Conservation (phyloP, 2,797 vertebrate species). For the Cossypha caffra region DNA sequence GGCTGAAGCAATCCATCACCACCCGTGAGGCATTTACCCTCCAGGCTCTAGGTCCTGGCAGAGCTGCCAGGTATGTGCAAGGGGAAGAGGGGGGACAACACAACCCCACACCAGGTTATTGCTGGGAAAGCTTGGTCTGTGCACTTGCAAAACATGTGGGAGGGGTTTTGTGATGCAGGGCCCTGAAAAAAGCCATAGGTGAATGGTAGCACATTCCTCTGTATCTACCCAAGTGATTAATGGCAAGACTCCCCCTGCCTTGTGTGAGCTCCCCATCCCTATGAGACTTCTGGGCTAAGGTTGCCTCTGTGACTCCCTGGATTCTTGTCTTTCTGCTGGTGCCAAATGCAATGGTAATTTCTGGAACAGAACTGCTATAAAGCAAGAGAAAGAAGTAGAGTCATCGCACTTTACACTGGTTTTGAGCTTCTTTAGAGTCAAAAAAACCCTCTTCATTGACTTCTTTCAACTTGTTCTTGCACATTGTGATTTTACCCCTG, state of each 20-base stretch:
- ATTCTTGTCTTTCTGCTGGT: neutral
- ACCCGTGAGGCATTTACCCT: neutral
- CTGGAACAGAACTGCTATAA: neutral
- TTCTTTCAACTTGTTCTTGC: neutral
- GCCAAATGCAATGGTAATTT: neutral
- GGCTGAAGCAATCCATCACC: neutral
- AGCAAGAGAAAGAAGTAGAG: neutral
- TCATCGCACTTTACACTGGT: neutral
- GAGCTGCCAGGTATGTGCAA: neutral
- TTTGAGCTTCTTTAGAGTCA: neutral
- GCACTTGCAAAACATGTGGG: neutral
- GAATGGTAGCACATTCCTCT: neutral
- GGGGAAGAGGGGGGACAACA: neutral
- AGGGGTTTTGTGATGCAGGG: neutral
- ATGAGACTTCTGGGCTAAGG: neutral
- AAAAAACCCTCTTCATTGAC: neutral
- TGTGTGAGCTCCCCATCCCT: neutral
- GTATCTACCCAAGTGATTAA: neutral
- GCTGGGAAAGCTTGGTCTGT: neutral
- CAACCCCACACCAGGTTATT: accelerated
- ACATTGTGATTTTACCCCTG: neutral
- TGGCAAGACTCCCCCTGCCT: neutral
- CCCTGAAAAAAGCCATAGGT: neutral
- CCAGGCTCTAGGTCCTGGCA: neutral
- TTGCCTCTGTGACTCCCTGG: neutral